These are phyloP conservation scores for Oxycera nigricornis DNA, from an alignment of 2,888 invertebrate genomes.

Conservation along the genomic window DNA sequence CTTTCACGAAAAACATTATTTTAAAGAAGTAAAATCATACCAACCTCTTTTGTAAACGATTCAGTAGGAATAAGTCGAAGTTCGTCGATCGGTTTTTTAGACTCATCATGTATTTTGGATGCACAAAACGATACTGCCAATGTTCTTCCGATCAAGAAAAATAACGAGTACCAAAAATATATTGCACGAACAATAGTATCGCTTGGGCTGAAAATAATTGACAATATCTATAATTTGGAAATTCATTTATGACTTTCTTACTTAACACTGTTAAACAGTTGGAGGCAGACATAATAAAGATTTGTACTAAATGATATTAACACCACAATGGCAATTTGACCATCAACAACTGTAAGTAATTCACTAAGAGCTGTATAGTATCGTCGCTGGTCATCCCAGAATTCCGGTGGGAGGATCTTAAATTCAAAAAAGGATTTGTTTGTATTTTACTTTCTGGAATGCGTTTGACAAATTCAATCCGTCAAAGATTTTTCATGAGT, in stretches of 20 bases:
- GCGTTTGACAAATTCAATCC: too few relatives aligned
- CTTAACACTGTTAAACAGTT: constrained; percentile 72
- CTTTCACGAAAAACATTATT: too few relatives aligned
- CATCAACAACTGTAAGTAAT: constrained; percentile 67
- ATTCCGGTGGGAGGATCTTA: constrained; percentile 67
- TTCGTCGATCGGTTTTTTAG: constrained; percentile 61
- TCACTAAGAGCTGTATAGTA: constrained; percentile 69
- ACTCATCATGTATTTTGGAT: constrained; percentile 63
- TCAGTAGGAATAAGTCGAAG: constrained; percentile 62
- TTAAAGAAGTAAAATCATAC: too few relatives aligned
- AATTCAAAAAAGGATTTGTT: too few relatives aligned
- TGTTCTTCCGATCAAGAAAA: constrained; percentile 62
- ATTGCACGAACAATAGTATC: constrained; percentile 57
- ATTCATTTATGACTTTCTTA: constrained; percentile 57
- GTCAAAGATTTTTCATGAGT: too few relatives aligned
- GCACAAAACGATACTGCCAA: constrained; percentile 63
- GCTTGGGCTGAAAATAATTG: constrained; percentile 54
- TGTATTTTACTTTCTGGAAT: too few relatives aligned
- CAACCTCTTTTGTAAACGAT: constrained; percentile 63
- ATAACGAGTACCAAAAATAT: constrained; percentile 64
- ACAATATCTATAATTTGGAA: not conserved
- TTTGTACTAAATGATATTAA: constrained; percentile 72
- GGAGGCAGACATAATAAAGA: constrained; percentile 74
- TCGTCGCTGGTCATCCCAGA: constrained; percentile 70
- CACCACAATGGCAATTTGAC: constrained; percentile 67